phyloP scores from a whole-genome alignment of 2,797 vertebrate species.

The Acridotheres tristis region DNA sequence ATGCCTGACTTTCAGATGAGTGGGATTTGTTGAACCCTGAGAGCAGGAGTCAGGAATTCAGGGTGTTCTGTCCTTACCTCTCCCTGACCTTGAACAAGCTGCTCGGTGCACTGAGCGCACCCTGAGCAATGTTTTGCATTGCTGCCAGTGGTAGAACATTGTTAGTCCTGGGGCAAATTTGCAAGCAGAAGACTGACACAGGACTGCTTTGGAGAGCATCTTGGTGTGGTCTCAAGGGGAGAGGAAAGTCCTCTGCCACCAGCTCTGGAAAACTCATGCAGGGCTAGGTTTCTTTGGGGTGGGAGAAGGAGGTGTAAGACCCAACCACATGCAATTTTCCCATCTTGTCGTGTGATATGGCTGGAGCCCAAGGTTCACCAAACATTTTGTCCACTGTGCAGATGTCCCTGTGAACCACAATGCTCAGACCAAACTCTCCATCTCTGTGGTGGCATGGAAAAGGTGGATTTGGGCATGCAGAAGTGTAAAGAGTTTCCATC shows the following conservation, averaged over 20 bases:
- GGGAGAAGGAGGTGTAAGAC: background rate
- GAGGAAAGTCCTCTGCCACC: background rate
- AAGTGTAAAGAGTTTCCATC: background rate
- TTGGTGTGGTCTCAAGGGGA: background rate
- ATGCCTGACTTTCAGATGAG: slow-evolving; percentile 9
- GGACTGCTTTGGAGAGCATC: background rate
- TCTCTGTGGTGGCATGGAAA: background rate
- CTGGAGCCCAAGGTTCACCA: background rate
- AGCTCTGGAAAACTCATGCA: background rate
- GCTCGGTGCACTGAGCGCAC: background rate
- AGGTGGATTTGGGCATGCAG: background rate
- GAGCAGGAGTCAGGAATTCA: slow-evolving; percentile 34
- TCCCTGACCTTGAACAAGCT: background rate
- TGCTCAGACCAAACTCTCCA: background rate
- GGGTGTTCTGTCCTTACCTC: slow-evolving; percentile 34
- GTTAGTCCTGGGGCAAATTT: background rate
- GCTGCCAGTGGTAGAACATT: background rate
- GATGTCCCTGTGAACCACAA: background rate
- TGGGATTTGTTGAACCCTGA: slow-evolving; percentile 26
- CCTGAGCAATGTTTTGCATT: background rate
- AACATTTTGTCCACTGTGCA: background rate
- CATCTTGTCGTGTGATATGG: rapidly evolving
- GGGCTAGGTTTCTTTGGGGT: background rate
- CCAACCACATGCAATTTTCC: rapidly evolving
- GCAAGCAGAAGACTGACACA: background rate